phyloP scores from a whole-genome alignment of 2,113 vertebrate species.

The Tachysurus fulvidraco region DNA sequence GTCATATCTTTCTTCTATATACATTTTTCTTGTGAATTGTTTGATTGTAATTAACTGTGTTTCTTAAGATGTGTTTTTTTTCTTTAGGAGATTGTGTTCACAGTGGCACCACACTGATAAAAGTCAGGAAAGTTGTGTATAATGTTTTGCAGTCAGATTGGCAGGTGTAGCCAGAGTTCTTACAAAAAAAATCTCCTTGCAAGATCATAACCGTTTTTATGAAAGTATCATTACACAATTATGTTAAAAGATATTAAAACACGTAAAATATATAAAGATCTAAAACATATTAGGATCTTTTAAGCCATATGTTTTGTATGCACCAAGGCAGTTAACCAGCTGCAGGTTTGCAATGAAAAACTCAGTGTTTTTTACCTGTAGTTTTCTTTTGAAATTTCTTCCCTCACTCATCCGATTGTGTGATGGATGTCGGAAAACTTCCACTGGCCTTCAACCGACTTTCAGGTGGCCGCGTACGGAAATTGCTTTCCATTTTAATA shows the following conservation, averaged over 20 bases:
- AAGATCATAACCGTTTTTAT: background rate
- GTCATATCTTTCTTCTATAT: slow-evolving; percentile 80
- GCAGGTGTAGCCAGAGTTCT: slow-evolving; percentile 87
- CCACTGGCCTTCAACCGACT: too few relatives aligned
- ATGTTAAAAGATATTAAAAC: background rate
- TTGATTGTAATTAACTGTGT: slow-evolving; percentile 98
- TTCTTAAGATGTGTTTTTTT: slow-evolving; percentile 97
- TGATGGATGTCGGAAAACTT: background rate
- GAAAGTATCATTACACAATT: background rate
- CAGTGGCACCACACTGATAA: slow-evolving; percentile 98
- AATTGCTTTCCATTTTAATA: slow-evolving; percentile 43
- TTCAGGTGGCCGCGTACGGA: background rate
- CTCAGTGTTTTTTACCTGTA: background rate
- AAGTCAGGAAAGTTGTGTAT: slow-evolving; percentile 81
- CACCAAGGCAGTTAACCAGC: background rate
- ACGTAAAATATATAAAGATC: too few relatives aligned
- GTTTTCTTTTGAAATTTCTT: background rate
- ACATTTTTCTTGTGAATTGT: slow-evolving; percentile 87
- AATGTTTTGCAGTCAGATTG: slow-evolving; percentile 70
- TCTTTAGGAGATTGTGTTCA: slow-evolving; percentile 91
- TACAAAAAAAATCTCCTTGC: slow-evolving; percentile 2
- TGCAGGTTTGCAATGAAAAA: background rate
- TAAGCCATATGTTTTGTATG: background rate
- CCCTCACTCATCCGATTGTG: background rate
- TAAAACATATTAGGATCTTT: background rate